Evolutionary conservation across 2,113 vertebrate genomes (phyloP), one percentile per base, ranked within the genome.

Genomic region (Toxostoma redivivum): DNA sequence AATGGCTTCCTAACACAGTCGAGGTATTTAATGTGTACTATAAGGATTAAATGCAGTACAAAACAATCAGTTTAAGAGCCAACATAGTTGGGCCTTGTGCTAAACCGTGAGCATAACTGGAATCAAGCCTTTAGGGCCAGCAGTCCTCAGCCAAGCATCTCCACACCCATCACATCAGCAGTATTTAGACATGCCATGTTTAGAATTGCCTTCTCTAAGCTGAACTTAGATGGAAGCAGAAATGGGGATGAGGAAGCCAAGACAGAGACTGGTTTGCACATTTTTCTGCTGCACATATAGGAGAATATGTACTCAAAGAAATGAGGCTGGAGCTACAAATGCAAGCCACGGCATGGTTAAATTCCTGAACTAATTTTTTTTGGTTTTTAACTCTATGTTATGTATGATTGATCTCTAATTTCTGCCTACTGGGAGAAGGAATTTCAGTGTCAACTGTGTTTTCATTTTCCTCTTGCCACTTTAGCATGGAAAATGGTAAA

Each of bases 281-380:
- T 48, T 58, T 89, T 82, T 80, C 50, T 38, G 56, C 44, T 78
- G 38, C 10, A 47, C 4, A 0, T 48, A 7, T 17, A 21, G 57
- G 37, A 81, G 80, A 86, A 73, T 44, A 42, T 1, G 4, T 35
- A 79, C 22, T 64, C 21, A 65, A 31, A 57, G 12, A 42, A 80
- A 45, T 23, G 66, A 92, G 33, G 30, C 60, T 71, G 3, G 7
- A 48, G 76, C 30, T 38, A 53, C 76, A 84, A 80, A 23, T 69
- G 37, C 72, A 85, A 78, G 31, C 60, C 83, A 51, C 8, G 31
- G 61, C 72, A 77, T 76, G 71, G 79, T 96, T 97, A 84, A 88
- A 74, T 96, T 94, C 60, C 35, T 38, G 28, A 84, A 84, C 35
- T 42, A 64, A 71, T 38, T 80, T 77, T 70, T 31, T 70, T 67